These are phyloP conservation scores for Onychomys arenicola DNA, from an alignment of 2,797 vertebrate genomes.

Conservation along the genomic window DNA sequence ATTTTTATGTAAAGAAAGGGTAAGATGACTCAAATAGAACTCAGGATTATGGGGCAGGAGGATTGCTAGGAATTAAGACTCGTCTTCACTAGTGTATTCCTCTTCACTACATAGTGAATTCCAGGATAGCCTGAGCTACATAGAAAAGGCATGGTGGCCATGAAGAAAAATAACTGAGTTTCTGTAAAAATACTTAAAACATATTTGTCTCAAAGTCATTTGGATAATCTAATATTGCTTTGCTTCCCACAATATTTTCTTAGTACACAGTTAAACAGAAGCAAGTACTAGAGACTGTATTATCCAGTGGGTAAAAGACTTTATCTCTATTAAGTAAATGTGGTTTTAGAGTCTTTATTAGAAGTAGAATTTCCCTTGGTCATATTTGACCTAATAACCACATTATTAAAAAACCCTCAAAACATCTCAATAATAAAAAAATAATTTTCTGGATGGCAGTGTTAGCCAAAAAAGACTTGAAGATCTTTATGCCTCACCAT, in stretches of 20 bases:
- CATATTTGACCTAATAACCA: slow-evolving; percentile 62
- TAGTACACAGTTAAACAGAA: slow-evolving; percentile 35
- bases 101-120: neutral
- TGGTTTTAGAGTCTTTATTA: slow-evolving; percentile 64
- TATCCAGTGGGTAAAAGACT: slow-evolving; percentile 44
- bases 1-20: neutral
- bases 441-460: neutral
- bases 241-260: slow-evolving; percentile 46
- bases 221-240: slow-evolving; percentile 54
- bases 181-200: slow-evolving; percentile 30
- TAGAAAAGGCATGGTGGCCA: neutral
- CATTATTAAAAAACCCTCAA: slow-evolving; percentile 59
- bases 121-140: neutral
- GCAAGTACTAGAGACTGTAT: neutral
- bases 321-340: slow-evolving; percentile 67
- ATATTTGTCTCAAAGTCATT: slow-evolving; percentile 34
- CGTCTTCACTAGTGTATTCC: neutral
- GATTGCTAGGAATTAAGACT: neutral
- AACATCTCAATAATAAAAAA: slow-evolving; percentile 59
- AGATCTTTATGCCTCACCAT: slow-evolving; percentile 59
- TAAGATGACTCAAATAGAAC: neutral
- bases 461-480: slow-evolving; percentile 62
- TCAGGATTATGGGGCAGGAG: neutral
- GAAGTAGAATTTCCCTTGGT: slow-evolving; percentile 45
- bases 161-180: slow-evolving; percentile 23